Conservation (phyloP, 1,140 invertebrate species). For the Lordiphosa stackelbergi region DNA sequence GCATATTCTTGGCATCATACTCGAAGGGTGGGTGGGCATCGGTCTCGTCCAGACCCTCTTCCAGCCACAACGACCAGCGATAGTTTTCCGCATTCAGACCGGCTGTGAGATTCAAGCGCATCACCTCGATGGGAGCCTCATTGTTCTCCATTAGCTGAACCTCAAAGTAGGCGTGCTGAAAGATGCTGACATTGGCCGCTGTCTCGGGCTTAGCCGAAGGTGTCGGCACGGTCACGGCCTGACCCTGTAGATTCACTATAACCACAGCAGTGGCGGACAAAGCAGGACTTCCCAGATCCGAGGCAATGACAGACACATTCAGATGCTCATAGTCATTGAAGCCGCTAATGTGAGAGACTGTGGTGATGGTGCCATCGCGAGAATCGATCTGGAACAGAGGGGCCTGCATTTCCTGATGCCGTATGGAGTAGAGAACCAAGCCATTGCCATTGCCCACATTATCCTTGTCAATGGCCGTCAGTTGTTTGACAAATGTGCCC, state of each 20-base stretch:
- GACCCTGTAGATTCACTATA: slow-evolving; percentile 81
- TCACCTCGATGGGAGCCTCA: slow-evolving; percentile 82
- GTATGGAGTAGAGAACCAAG: slow-evolving; percentile 85
- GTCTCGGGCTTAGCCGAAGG: slow-evolving; percentile 43
- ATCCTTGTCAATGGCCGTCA: slow-evolving; percentile 91
- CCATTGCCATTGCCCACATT: slow-evolving; percentile 90
- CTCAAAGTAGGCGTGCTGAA: slow-evolving; percentile 86
- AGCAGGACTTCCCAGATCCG: slow-evolving; percentile 89
- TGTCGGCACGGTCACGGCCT: slow-evolving; percentile 80
- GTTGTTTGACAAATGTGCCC: slow-evolving; percentile 83
- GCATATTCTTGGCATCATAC: slow-evolving; percentile 85
- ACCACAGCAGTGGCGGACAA: slow-evolving; percentile 87
- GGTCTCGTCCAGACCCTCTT: slow-evolving; percentile 64
- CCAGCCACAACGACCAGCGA: slow-evolving; percentile 67
- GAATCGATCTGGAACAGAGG: slow-evolving; percentile 88
- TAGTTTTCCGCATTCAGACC: slow-evolving; percentile 76
- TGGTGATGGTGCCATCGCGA: slow-evolving; percentile 88
- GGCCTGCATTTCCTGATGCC: slow-evolving; percentile 79
- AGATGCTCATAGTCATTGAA: slow-evolving; percentile 80
- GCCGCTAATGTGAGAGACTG: slow-evolving; percentile 80
- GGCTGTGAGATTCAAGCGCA: slow-evolving; percentile 84
- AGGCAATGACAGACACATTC: slow-evolving; percentile 88
- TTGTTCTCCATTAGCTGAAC: slow-evolving; percentile 87
- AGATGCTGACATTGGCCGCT: slow-evolving; percentile 77
- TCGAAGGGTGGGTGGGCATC: slow-evolving; percentile 79